Evolutionary conservation across 2,888 invertebrate genomes (phyloP).

Genomic region (Ctenicera cuprea): DNA sequence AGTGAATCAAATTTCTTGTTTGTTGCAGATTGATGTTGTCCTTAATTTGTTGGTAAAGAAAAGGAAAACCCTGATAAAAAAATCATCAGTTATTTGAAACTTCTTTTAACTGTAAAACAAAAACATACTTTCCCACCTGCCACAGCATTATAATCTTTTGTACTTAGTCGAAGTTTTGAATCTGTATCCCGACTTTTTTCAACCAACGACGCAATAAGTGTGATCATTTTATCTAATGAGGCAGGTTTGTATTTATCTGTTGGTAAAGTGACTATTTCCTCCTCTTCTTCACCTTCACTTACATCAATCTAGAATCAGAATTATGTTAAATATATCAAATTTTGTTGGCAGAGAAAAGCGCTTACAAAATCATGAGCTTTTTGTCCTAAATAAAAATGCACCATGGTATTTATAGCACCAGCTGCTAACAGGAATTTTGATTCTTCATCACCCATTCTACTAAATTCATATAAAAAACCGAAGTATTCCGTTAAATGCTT

Average conservation of each 20-base stretch:
- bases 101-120: slow-evolving; percentile 4
- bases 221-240: slow-evolving; percentile 96
- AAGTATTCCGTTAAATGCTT: slow-evolving; percentile 96
- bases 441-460: slow-evolving; percentile 96
- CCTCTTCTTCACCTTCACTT: slow-evolving; percentile 84
- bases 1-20: slow-evolving; percentile 93
- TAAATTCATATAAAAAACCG: slow-evolving; percentile 93
- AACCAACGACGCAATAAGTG: slow-evolving; percentile 89
- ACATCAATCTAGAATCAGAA: slow-evolving; percentile 74
- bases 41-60: slow-evolving; percentile 95
- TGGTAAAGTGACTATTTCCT: slow-evolving; percentile 78
- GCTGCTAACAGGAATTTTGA: slow-evolving; percentile 90
- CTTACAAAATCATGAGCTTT: slow-evolving; percentile 83
- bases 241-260: slow-evolving; percentile 90
- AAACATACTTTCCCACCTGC: slow-evolving; percentile 86
- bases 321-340: background rate
- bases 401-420: slow-evolving; percentile 92
- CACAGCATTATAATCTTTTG: slow-evolving; percentile 87
- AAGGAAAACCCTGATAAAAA: slow-evolving; percentile 85
- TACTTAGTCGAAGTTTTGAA: slow-evolving; percentile 83
- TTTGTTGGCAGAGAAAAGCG: slow-evolving; percentile 43
- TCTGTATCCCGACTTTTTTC: slow-evolving; percentile 90
- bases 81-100: background rate
- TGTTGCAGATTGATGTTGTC: slow-evolving; percentile 95
- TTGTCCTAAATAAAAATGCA: slow-evolving; percentile 94